A percentile compares a stretch with the other conserved stretches of the same genome.
phyloP scores from a whole-genome alignment of 2,113 vertebrate genomes.

The Lanius ludovicianus region DNA sequence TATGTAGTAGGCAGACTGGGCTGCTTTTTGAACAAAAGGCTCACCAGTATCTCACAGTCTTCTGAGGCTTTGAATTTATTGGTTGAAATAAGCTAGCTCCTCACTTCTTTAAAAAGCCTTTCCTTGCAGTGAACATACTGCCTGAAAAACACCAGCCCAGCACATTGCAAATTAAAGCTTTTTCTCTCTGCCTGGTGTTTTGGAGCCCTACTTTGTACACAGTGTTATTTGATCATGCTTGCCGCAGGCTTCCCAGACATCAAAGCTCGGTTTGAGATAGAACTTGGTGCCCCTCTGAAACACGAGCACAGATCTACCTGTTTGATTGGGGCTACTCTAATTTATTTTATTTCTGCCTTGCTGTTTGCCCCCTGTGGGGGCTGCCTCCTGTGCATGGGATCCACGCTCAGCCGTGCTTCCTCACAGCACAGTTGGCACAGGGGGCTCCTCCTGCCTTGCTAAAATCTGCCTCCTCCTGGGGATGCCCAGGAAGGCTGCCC shows the following conservation, averaged over 20 bases:
- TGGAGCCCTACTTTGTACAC: conserved; percentile 13
- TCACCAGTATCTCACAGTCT: neutral
- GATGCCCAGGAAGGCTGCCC: neutral
- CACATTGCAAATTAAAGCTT: conserved; percentile 21
- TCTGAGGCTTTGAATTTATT: neutral
- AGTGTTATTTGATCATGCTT: conserved; percentile 43
- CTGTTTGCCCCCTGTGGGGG: neutral
- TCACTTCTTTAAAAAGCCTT: conserved; percentile 5
- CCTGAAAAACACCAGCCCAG: neutral
- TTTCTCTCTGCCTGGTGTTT: neutral
- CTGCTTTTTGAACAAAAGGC: neutral
- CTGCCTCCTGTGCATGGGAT: neutral
- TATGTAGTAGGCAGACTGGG: neutral
- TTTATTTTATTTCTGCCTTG: conserved; percentile 11
- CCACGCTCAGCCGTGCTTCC: neutral
- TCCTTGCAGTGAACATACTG: neutral
- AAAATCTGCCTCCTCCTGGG: conserved; percentile 1
- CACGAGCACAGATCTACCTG: neutral
- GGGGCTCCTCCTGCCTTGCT: neutral
- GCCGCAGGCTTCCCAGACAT: conserved; percentile 17
- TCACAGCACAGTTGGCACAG: neutral
- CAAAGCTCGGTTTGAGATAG: conserved; percentile 29
- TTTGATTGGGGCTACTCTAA: neutral
- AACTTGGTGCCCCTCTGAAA: neutral
- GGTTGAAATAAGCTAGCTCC: neutral